Conservation (phyloP, 2,888 invertebrate genomes). For the Noctua pronuba region DNA sequence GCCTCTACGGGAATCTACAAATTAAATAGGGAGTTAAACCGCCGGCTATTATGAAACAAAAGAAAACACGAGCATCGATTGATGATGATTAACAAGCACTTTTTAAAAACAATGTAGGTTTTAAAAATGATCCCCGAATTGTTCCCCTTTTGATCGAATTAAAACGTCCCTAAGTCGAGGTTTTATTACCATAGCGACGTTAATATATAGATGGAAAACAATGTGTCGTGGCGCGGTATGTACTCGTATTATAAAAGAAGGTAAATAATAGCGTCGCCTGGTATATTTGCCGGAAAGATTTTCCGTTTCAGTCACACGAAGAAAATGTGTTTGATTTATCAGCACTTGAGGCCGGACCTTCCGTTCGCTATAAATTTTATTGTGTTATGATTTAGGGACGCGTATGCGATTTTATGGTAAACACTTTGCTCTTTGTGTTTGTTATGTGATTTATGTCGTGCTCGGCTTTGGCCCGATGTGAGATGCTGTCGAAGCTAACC, state of each 20-base stretch:
- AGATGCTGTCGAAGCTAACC: constrained; percentile 71
- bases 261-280: constrained; percentile 79
- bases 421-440: constrained; percentile 88
- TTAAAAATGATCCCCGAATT: constrained; percentile 45
- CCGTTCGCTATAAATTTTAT: constrained; percentile 89
- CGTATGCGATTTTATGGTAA: constrained; percentile 89
- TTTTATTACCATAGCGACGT: constrained; percentile 68
- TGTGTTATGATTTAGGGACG: constrained; percentile 89
- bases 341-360: constrained; percentile 90
- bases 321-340: constrained; percentile 90
- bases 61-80: constrained; percentile 69
- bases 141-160: constrained; percentile 39
- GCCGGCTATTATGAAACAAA: constrained; percentile 71
- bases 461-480: constrained; percentile 68
- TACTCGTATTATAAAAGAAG: constrained; percentile 70
- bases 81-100: constrained; percentile 72
- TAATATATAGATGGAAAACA: constrained; percentile 69
- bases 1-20: constrained; percentile 72
- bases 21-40: constrained; percentile 74
- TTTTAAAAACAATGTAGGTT: constrained; percentile 59
- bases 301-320: constrained; percentile 86
- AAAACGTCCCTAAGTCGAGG: constrained; percentile 52
- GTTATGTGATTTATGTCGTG: constrained; percentile 82
- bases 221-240: constrained; percentile 61
- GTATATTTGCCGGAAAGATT: constrained; percentile 87